A percentile compares a stretch with the other conserved stretches of the same genome.
These are phyloP conservation scores for Drosophila watanabei DNA, from an alignment of 1,140 invertebrate genomes.

Conservation along the genomic window DNA sequence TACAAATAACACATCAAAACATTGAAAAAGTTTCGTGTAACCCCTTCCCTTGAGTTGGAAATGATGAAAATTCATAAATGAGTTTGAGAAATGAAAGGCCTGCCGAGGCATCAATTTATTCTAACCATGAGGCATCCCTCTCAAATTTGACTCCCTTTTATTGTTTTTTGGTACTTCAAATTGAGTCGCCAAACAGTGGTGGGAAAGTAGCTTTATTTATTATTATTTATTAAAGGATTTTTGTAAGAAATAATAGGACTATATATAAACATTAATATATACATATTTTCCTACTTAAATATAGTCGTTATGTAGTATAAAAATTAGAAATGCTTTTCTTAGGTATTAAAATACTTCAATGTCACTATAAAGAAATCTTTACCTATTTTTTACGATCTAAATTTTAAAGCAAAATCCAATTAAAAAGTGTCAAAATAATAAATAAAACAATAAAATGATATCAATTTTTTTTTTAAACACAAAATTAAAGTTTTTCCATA, in stretches of 20 bases:
- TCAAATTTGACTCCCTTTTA: background rate
- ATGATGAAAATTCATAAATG: conserved; percentile 76
- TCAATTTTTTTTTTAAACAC: too few species aligned
- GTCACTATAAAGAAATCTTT: too few species aligned
- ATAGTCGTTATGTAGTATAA: too few species aligned
- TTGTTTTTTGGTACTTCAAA: background rate
- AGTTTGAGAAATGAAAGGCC: conserved; percentile 45
- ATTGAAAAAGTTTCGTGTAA: conserved; percentile 70
- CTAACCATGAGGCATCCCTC: background rate
- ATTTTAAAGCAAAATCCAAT: too few species aligned
- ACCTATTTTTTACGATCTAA: too few species aligned
- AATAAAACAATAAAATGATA: too few species aligned
- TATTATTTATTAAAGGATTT: background rate
- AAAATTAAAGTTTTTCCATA: too few species aligned
- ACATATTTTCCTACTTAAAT: too few species aligned
- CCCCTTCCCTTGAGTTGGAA: conserved; percentile 38
- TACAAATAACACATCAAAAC: conserved; percentile 82
- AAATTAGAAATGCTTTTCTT: too few species aligned
- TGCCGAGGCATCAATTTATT: conserved; percentile 6
- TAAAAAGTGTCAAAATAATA: too few species aligned
- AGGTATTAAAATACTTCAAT: too few species aligned
- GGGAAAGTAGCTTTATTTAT: background rate
- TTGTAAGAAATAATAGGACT: background rate
- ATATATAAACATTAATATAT: too few species aligned
- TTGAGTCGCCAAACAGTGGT: background rate